Evolutionary conservation across 2,888 invertebrate genomes (phyloP), one percentile per base, ranked within the genome.

Genomic region (Pristionchus fissidentatus): DNA sequence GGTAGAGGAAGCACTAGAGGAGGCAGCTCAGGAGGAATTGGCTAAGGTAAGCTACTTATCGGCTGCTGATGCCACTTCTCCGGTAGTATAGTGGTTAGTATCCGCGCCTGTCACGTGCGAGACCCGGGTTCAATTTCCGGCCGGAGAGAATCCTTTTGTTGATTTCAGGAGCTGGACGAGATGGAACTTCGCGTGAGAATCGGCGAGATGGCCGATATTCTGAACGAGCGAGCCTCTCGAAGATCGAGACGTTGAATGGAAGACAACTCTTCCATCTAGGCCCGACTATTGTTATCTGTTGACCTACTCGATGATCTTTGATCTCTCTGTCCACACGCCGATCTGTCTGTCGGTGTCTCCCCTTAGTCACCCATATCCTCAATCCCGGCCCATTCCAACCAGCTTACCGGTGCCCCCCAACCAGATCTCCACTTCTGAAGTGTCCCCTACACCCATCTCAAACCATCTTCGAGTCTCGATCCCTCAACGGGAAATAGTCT

Each of bases 161-260:
- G n/a, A n/a, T 73, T 49, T 5, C 77, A 80, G 80, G 80, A 80
- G 29, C 29, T 80, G 80, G 87, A 87, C 73, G 89, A 89, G 49
- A n/a, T 87, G 15, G 88, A 89, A 66, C 85, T 89, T 5, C 84
- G 86, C 22, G 77, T 85, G 49, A 79, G 89, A 78, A 89, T 89
- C 83, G 87, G 88, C 26, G 89, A 89, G 84, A 86, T 89, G 82
- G 89, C 89, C 29, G 81, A 85, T 19, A 87, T 89, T 66, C 86
- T 89, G 60, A 89, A 89, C 80, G 89, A 89, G 79, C 82, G 89
- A 32, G 87, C 88, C 2, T 70, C 84, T 15, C 83, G 89, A 43
- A 57, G 87, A 46, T 32, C 19, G 3, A 38, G 62, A 29, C n/a
- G 80, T 60, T 5, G 80, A 80, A 41, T 19, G 19, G 41, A 29